Conservation (phyloP, 2,888 invertebrate species). For the Yponomeuta plumbellus region DNA sequence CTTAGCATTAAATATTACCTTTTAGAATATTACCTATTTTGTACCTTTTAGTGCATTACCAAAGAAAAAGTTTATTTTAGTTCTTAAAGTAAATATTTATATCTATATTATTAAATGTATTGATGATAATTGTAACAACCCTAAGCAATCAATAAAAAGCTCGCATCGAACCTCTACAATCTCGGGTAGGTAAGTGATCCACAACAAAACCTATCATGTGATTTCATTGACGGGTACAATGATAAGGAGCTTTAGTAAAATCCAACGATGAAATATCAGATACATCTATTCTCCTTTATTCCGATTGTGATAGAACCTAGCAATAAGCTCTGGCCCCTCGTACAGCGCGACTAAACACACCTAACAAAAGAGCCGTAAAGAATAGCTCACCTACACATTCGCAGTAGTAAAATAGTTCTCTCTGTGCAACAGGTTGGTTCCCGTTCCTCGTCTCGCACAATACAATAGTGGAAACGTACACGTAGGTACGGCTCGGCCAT, state of each 20-base stretch:
- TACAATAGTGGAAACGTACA: constrained; percentile 37
- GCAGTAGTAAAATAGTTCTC: constrained; percentile 72
- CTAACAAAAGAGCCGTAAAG: constrained; percentile 72
- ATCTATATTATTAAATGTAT: no score
- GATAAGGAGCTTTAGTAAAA: not conserved
- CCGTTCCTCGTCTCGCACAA: constrained; percentile 37
- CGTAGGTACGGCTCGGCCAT: not conserved
- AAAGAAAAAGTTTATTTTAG: no score
- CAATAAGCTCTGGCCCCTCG: constrained; percentile 54
- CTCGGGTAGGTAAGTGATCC: not conserved
- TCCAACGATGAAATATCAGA: constrained; percentile 6
- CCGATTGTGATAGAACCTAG: constrained; percentile 43
- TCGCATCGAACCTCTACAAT: no score
- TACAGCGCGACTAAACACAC: constrained; percentile 61
- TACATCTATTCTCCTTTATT: not conserved
- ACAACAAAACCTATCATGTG: not conserved
- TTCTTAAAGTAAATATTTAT: no score
- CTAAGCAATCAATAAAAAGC: no score
- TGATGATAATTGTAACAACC: no score
- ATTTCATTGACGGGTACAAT: constrained; percentile 32
- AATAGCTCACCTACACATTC: constrained; percentile 69
- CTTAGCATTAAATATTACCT: no score
- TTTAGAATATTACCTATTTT: no score
- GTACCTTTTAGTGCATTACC: no score
- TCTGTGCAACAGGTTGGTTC: constrained; percentile 65